A percentile compares a stretch with the other conserved stretches of the same genome.
phyloP scores from a whole-genome alignment of 2,797 vertebrate genomes.

The Sitta carolinensis region DNA sequence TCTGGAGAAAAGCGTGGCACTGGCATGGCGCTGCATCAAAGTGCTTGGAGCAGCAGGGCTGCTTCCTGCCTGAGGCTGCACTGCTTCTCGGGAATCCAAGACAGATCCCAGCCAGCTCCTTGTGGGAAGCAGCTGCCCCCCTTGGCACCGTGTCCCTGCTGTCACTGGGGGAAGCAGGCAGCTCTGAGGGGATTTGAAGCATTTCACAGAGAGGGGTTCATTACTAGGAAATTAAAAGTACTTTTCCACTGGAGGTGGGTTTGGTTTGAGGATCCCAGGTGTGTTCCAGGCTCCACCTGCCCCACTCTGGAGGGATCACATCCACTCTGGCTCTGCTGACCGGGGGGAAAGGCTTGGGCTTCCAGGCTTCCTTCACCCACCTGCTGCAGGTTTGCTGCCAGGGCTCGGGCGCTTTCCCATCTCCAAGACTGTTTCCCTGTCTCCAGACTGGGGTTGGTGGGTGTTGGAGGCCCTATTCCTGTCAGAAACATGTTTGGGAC shows the following conservation, averaged over 20 bases:
- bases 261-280: not conserved
- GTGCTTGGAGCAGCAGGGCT: not conserved
- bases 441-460: not conserved
- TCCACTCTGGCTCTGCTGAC: accelerated
- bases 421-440: not conserved
- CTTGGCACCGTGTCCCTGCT: not conserved
- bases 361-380: not conserved
- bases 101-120: not conserved
- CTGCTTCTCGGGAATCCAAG: not conserved
- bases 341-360: accelerated
- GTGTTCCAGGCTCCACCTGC: not conserved
- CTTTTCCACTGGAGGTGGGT: not conserved
- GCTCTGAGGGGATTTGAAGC: not conserved
- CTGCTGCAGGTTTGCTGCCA: not conserved
- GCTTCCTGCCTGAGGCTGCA: not conserved
- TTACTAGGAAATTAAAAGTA: not conserved
- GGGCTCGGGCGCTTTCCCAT: not conserved
- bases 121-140: not conserved
- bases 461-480: not conserved
- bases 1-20: not conserved
- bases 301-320: accelerated
- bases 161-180: not conserved
- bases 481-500: not conserved
- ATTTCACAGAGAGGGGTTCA: not conserved
- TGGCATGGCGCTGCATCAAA: not conserved